phyloP scores from a whole-genome alignment of 2,888 invertebrate genomes.

The Scrobipalpa atriplicella region DNA sequence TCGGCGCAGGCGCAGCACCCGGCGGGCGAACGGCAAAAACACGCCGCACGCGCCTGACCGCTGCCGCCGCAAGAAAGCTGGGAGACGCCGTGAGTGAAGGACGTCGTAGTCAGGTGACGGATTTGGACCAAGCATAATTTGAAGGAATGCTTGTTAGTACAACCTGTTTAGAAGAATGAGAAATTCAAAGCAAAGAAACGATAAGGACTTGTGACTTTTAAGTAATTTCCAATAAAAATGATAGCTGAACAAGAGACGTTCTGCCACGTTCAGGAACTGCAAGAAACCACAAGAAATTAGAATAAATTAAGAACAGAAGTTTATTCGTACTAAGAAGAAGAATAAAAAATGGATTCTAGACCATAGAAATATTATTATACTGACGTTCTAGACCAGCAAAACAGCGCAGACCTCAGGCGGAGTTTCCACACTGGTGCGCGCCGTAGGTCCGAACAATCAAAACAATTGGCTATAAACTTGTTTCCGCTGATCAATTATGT shows the following conservation, averaged over 20 bases:
- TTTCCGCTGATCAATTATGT: conserved; percentile 75
- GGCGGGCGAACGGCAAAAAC: conserved; percentile 70
- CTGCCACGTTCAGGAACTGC: neutral
- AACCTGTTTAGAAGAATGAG: neutral
- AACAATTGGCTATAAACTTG: conserved; percentile 61
- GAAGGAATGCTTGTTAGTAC: neutral
- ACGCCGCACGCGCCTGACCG: conserved; percentile 73
- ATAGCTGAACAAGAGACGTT: no score
- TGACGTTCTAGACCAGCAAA: conserved; percentile 18
- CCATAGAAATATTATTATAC: no score
- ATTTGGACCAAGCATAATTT: neutral
- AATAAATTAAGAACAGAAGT: neutral
- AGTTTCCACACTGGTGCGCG: conserved; percentile 30
- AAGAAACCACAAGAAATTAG: neutral
- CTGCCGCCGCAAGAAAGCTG: conserved; percentile 70
- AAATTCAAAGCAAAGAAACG: no score
- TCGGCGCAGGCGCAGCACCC: conserved; percentile 57
- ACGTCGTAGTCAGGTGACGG: conserved; percentile 37
- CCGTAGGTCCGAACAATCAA: conserved; percentile 42
- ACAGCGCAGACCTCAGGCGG: conserved; percentile 18
- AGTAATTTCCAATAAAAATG: no score
- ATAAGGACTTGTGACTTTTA: no score
- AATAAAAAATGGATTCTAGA: neutral
- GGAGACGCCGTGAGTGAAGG: conserved; percentile 65
- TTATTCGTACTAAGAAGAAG: neutral